These are phyloP conservation scores for Asobara japonica DNA, from an alignment of 1,140 invertebrate species.

Conservation along the genomic window DNA sequence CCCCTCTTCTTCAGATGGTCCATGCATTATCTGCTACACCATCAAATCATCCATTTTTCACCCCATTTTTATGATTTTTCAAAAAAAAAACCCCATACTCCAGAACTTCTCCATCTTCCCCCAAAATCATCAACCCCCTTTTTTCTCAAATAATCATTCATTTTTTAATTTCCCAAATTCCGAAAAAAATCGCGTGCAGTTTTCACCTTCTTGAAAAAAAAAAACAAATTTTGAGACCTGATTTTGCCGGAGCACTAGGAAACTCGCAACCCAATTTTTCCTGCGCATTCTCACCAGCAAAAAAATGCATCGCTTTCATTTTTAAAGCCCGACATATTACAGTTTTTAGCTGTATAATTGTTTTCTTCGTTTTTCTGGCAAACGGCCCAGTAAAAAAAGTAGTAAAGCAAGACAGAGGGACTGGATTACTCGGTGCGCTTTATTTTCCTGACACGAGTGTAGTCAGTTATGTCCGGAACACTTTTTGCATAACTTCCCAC, in stretches of 20 bases:
- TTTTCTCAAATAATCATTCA: too few species aligned
- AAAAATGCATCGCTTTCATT: neutral
- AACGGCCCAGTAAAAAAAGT: neutral
- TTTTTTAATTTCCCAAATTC: too few species aligned
- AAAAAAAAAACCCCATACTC: neutral
- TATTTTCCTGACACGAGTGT: conserved; percentile 15
- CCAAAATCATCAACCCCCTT: too few species aligned
- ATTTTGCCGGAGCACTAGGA: too few species aligned
- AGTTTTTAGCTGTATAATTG: neutral
- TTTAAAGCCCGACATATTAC: neutral
- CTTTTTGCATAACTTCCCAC: conserved; percentile 52
- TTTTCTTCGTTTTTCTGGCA: neutral
- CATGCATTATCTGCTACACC: neutral
- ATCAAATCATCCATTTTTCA: neutral
- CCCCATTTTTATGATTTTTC: neutral
- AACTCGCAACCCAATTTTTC: neutral
- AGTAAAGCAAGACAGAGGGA: conserved; percentile 1
- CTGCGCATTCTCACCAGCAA: neutral
- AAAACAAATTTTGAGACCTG: too few species aligned
- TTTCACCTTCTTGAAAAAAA: too few species aligned
- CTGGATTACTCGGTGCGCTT: neutral
- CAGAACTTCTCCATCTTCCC: neutral
- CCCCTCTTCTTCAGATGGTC: neutral
- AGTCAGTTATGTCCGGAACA: conserved; percentile 15
- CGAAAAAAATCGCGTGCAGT: too few species aligned